These are phyloP conservation scores for Clavelina lepadiformis DNA, from an alignment of 23 tunicate species.

Conservation along the genomic window DNA sequence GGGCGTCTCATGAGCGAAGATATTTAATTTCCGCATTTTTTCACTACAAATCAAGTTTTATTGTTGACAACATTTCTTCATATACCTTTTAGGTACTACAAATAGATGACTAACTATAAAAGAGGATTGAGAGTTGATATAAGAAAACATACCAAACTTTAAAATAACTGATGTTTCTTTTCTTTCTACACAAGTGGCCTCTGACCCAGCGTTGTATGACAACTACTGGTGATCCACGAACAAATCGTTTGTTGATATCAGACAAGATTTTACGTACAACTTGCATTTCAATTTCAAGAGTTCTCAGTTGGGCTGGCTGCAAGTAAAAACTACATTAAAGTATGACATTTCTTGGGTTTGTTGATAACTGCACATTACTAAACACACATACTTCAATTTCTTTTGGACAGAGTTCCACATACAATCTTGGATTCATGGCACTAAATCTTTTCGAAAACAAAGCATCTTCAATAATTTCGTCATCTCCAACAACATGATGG, in stretches of 20 bases:
- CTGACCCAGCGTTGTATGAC: slow-evolving; percentile 85
- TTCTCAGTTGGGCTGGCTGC: slow-evolving; percentile 36
- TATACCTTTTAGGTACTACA: background rate
- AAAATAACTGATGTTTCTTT: slow-evolving; percentile 39
- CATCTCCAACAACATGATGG: slow-evolving; percentile 80
- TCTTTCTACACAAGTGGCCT: slow-evolving; percentile 47
- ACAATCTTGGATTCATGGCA: slow-evolving; percentile 43
- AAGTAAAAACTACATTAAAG: background rate
- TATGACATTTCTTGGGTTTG: background rate
- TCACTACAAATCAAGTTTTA: slow-evolving; percentile 21
- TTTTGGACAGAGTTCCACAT: slow-evolving; percentile 76
- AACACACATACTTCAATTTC: slow-evolving; percentile 36
- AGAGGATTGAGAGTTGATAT: background rate
- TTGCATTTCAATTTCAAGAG: slow-evolving; percentile 48
- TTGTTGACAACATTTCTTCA: background rate
- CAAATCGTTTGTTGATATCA: slow-evolving; percentile 47
- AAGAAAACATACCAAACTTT: slow-evolving; percentile 27
- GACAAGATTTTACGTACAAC: slow-evolving; percentile 30
- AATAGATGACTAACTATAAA: background rate
- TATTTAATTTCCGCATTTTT: slow-evolving; percentile 37
- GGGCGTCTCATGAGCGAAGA: slow-evolving; percentile 39
- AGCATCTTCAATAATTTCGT: slow-evolving; percentile 91
- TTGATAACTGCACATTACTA: too few species aligned
- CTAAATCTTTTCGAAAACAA: slow-evolving; percentile 41
- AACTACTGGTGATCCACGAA: slow-evolving; percentile 75